Evolutionary conservation across 2,888 invertebrate genomes (phyloP), one percentile per base, ranked within the genome.

Genomic region (Junonia oenone): DNA sequence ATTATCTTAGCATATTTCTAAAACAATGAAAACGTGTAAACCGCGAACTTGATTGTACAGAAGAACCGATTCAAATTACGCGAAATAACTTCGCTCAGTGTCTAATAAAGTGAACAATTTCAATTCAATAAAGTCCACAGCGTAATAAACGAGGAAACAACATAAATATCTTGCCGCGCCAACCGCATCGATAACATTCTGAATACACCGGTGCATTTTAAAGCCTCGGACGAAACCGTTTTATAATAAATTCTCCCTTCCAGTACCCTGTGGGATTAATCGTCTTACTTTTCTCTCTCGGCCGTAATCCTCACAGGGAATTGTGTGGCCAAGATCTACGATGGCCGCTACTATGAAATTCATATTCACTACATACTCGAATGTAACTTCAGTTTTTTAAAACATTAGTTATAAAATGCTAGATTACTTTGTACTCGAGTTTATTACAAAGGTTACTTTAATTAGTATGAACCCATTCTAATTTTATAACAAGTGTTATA

Each of bases 251-350:
- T 86, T 86, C 80, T 81, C 80, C 65, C 70, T 76, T 72, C 68
- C 75, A 71, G 76, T 78, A 77, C 78, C 81, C 81, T 74, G 74
- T 73, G 85, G 88, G 84, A 89, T 89, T 88, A 89, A 87, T 88
- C 86, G 86, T 81, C 87, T 86, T 86, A 85, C 85, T 88, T 88
- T 86, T 84, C 83, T 85, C 84, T 83, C 83, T 76, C 75, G 65
- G 67, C 75, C 74, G 74, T 86, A 83, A 89, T 85, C 84, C 86
- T 78, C 79, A 71, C 72, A 75, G 85, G 82, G 85, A 83, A 84
- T 86, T 83, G 82, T 85, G 81, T 78, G 83, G 80, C 80, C 73
- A 81, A 75, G 75, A 80, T 76, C 72, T 75, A 71, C 68, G 71
- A 68, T 60, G 51, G 61, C 77, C 77, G 66, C 75, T 78, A 77